Conservation (phyloP, 2,113 vertebrate genomes). For the Vombatus ursinus region DNA sequence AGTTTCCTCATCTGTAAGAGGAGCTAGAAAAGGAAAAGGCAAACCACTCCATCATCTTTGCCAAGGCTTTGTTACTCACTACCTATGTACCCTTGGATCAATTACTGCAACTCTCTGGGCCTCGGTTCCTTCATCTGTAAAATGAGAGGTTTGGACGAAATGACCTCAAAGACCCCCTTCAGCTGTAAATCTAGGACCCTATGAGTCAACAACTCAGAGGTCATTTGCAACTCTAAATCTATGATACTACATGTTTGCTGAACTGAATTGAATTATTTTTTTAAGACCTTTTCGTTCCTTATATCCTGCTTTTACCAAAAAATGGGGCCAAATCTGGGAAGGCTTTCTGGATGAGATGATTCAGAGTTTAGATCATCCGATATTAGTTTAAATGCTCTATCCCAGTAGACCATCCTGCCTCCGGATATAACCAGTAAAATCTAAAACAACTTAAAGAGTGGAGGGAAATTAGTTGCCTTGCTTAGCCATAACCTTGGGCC, state of each 20-base stretch:
- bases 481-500: slow-evolving; percentile 41
- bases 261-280: background rate
- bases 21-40: background rate
- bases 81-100: background rate
- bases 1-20: background rate
- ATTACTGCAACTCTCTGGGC: background rate
- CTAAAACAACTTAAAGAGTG: slow-evolving; percentile 21
- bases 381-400: slow-evolving; percentile 51
- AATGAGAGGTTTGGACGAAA: background rate
- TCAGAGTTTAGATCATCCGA: slow-evolving; percentile 10
- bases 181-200: background rate
- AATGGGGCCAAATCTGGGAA: slow-evolving; percentile 48
- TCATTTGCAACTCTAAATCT: background rate
- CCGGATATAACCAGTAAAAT: slow-evolving; percentile 32
- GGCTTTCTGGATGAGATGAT: slow-evolving; percentile 39
- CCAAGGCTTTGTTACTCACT: background rate
- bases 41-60: background rate
- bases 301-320: slow-evolving; percentile 47
- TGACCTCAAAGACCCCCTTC: background rate
- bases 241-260: background rate
- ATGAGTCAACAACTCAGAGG: background rate
- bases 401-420: slow-evolving; percentile 23
- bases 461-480: slow-evolving; percentile 52
- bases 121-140: background rate
- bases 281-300: background rate